Evolutionary conservation across 1,140 invertebrate species (phyloP), one percentile per base, ranked within the genome.

Genomic region (Achatina immaculata): DNA sequence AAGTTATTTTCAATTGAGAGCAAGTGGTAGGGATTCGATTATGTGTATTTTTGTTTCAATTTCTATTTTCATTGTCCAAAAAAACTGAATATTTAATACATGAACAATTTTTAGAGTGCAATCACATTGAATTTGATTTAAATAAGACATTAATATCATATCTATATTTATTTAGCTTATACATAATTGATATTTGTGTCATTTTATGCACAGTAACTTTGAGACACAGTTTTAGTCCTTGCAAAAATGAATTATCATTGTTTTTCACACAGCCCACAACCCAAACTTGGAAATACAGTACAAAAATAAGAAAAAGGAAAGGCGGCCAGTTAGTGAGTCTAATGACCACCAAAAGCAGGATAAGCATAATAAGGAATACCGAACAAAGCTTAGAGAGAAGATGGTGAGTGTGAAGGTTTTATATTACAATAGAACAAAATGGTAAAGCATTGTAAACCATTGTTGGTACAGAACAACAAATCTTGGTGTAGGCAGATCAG

Each of bases 231-330:
- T n/a, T n/a, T n/a, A n/a, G n/a, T n/a, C n/a, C n/a, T n/a, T n/a
- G n/a, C n/a, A n/a, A n/a, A n/a, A n/a, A n/a, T n/a, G n/a, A n/a
- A n/a, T n/a, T n/a, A n/a, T n/a, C n/a, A n/a, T n/a, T n/a, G n/a
- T 43, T 72, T 55, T 19, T 21, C 55, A 95, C 87, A 92, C 93
- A 87, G 94, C 95, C 86, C 95, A 96, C 88, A 96, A 98, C 92
- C 94, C 96, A 0, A 94, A 93, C 16, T 90, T 98, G 19, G 93
- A 95, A 88, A 96, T 96, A 19, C 93, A 95, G 69, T 97, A 90
- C 78, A 91, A 89, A 78, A 85, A 80, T 31, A 89, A 90, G 81
- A 89, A 91, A 79, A 85, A 83, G 72, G 83, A 88, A 42, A 81
- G 83, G 77, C 36, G 65, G 43, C 73, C 40, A 43, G 16, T 79